Evolutionary conservation across 2,888 invertebrate species (phyloP), one percentile per base, ranked within the genome.

Genomic region (Mythimna loreyi): DNA sequence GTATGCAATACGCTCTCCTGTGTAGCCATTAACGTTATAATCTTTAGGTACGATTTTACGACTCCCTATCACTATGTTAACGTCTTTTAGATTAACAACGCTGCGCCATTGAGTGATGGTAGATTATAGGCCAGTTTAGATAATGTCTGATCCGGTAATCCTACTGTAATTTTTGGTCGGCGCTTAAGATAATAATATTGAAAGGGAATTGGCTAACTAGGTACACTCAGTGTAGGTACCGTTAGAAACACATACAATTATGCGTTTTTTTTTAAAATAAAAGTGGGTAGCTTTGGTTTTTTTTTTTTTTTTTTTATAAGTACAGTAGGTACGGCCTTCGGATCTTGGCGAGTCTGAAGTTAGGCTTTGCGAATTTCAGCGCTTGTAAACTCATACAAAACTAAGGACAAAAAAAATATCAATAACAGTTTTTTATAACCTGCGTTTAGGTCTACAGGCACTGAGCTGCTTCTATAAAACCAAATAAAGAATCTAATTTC

Each of bases 1-100:
- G 89, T 87, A 92, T 93, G 92, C 92, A 65, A 64, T 61, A 66
- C 62, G 64, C 59, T 62, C 55, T 56, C 47, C 21, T 36, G 36
- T 50, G 28, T 64, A 49, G 33, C 40, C 58, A 64, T 33, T 19
- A 55, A 55, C 55, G 8, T 63, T 43, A 33, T 71, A 30, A 40
- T 43, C 28, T 52, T 50, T 21, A 21, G n/a, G 23, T 49, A 25
- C 19, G 25, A 47, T 47, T 77, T 49, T 76, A 72, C 25, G 43
- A 72, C 62, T 64, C 49, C 23, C 78, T 61, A 76, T 68, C 61
- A 25, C 25, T 47, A 52, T 56, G 43, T 25, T 40, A 40, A 49
- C 47, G 13, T 45, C 62, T 75, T 61, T 75, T 23, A 45, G 43
- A 36, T 79, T 53, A 45, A 28, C 50, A 53, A 23, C 19, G 45